phyloP scores from a whole-genome alignment of 2,797 vertebrate species.

The Prunella strophiata region DNA sequence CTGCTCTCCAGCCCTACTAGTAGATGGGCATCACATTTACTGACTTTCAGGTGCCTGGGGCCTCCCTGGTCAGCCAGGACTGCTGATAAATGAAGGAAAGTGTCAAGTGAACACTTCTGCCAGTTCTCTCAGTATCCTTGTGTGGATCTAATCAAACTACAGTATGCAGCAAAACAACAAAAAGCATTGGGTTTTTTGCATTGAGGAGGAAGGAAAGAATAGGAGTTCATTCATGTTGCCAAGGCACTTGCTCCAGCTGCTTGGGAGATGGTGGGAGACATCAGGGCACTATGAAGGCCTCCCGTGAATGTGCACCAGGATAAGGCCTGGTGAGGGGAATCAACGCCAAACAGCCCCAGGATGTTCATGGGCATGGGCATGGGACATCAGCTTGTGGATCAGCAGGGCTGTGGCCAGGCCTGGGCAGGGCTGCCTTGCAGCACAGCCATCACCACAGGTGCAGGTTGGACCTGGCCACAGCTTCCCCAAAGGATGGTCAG shows the following conservation, averaged over 20 bases:
- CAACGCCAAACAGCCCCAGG: rapidly evolving
- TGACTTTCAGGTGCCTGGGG: background rate
- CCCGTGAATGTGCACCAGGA: too few species aligned
- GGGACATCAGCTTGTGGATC: rapidly evolving
- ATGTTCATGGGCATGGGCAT: background rate
- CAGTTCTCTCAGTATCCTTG: background rate
- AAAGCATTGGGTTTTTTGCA: background rate
- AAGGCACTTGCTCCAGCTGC: background rate
- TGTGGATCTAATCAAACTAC: background rate
- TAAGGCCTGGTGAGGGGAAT: background rate
- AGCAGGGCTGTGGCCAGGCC: too few species aligned
- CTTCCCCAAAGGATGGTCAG: rapidly evolving
- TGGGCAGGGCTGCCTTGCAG: rapidly evolving
- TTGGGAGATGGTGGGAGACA: background rate
- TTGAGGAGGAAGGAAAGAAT: background rate
- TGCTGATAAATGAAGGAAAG: background rate
- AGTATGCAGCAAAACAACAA: background rate
- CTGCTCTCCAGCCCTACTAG: background rate
- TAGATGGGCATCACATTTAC: background rate
- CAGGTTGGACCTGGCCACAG: too few species aligned
- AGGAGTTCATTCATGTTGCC: background rate
- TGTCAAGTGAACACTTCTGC: background rate
- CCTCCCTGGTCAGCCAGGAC: background rate
- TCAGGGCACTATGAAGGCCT: rapidly evolving
- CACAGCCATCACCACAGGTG: rapidly evolving